Base-by-base conservation (phyloP, 2,888 invertebrate genomes). In the Dendrolimus houi region DNA sequence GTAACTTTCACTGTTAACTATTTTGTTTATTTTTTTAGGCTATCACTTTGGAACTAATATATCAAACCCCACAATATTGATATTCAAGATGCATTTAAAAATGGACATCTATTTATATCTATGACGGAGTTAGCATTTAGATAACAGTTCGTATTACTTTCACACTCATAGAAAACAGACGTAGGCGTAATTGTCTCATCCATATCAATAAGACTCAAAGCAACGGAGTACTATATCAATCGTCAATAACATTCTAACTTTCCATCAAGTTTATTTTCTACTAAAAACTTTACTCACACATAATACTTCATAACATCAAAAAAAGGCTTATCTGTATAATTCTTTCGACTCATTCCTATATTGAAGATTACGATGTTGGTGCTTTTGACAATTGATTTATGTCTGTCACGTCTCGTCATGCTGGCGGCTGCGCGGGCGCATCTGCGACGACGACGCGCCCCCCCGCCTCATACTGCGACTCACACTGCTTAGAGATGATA, bases 311-410 rank as follows among this genome's bases (percentile, higher is more conserved):
- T 52, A 10, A 17, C 6, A 52, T 17, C 40, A 29, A 53, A 52
- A 54, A 55, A 57, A 55, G 55, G 52, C 52, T 57, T 55, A 47
- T 42, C 54, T 53, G 40, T 13, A 29, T n/a, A 52, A 55, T 55
- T 52, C 53, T 40, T 12, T 52, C 47, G n/a, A 52, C 14, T 29
- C 7, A 47, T 29, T 52, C 52, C 1, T 41, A 47, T 52, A 56
- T 55, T 61, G 56, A n/a, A 60, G 54, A 57, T 47, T 47, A 47
- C 12, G 47, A 47, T 12, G 47, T 47, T 47, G 47, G 47, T 47
- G 82, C 77, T 83, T 81, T 80, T 89, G 88, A 88, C 89, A 89
- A 89, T 88, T 90, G 89, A 90, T 90, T 90, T 90, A 90, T 89
- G 88, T 83, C 88, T 81, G 87, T 90, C 89, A 90, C 74, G 85